Evolutionary conservation across 2,888 invertebrate genomes (phyloP).

Genomic region (Caenorhabditis macrosperma): DNA sequence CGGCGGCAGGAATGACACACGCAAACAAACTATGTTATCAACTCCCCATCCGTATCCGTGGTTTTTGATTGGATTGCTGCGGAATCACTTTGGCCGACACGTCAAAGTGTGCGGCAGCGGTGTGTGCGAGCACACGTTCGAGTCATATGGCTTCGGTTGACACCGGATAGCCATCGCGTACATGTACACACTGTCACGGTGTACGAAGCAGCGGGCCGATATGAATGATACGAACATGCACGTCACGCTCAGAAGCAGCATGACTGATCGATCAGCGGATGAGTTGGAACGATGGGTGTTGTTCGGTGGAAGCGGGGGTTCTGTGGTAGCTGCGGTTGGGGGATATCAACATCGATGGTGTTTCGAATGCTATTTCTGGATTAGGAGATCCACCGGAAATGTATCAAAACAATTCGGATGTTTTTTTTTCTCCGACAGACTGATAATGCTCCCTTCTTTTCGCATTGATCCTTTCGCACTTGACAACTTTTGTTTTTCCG

Average conservation of each 20-base stretch:
- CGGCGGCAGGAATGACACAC: background rate
- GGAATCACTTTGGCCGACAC: constrained; percentile 17
- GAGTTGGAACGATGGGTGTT: background rate
- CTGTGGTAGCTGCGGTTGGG: too few species aligned
- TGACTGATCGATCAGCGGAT: background rate
- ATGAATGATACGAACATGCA: constrained; percentile 24
- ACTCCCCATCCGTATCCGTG: constrained; percentile 4
- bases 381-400: too few species aligned
- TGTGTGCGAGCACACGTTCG: constrained; percentile 52
- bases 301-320: too few species aligned
- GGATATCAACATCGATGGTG: too few species aligned
- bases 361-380: too few species aligned
- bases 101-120: constrained; percentile 40
- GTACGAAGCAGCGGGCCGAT: background rate
- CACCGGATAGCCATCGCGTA: constrained; percentile 41
- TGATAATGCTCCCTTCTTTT: too few species aligned
- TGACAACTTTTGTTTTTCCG: too few species aligned
- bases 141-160: constrained; percentile 50
- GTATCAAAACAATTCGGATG: too few species aligned
- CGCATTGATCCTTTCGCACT: too few species aligned
- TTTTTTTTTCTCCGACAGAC: too few species aligned
- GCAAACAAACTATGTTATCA: constrained; percentile 40
- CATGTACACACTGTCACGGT: constrained; percentile 27
- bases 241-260: background rate
- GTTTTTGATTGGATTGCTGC: constrained; percentile 31